Evolutionary conservation across 2,888 invertebrate genomes (phyloP).

Genomic region (Leptinotarsa peninsularis): DNA sequence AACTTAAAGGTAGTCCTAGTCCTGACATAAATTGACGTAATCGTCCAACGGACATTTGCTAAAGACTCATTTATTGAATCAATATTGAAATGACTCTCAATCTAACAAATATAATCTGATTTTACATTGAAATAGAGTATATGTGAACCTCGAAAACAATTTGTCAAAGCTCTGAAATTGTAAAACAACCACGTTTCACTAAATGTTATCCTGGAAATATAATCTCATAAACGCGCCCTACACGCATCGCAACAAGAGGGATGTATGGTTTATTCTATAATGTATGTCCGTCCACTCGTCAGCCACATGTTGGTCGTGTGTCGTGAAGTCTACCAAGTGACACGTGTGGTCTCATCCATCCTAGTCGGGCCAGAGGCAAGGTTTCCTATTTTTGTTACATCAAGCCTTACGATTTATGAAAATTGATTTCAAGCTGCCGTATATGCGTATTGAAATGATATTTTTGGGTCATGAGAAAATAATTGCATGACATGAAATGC

Average conservation of each 20-base stretch:
- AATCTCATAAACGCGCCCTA: constrained; percentile 36
- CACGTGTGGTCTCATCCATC: constrained; percentile 59
- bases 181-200: constrained; percentile 31
- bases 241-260: constrained; percentile 16
- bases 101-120: neutral
- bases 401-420: constrained; percentile 25
- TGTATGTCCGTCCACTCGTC: constrained; percentile 37
- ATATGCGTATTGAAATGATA: neutral
- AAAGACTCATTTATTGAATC: no score
- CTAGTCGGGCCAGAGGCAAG: constrained; percentile 44
- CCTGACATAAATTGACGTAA: no score
- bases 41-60: no score
- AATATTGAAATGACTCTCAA: no score
- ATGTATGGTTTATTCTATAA: constrained; percentile 30
- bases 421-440: constrained; percentile 6
- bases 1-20: no score
- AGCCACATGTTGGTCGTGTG: constrained; percentile 65
- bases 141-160: constrained; percentile 25
- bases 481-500: no score
- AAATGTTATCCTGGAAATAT: constrained; percentile 36
- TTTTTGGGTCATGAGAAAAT: neutral
- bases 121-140: neutral
- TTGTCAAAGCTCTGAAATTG: constrained; percentile 30
- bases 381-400: constrained; percentile 49
- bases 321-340: constrained; percentile 60